A percentile compares a stretch with the other conserved stretches of the same genome.
Evolutionary conservation across 2,888 invertebrate species (phyloP).

Genomic region (Lycocerus yunnanus): DNA sequence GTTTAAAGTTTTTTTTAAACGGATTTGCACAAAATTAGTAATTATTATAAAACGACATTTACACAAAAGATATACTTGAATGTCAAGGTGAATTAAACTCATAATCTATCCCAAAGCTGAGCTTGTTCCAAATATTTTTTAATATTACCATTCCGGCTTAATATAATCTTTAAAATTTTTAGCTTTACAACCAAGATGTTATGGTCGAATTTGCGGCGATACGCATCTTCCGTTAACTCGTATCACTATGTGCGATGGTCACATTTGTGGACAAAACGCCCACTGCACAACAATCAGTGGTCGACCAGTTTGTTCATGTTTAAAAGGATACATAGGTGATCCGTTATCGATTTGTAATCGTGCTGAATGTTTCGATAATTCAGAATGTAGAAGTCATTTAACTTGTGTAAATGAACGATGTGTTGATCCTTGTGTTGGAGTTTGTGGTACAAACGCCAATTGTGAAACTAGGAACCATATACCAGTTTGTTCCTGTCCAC

Average conservation of each 20-base stretch:
- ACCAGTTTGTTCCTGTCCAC: conserved; percentile 78
- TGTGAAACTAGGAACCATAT: conserved; percentile 79
- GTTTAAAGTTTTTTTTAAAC: neutral
- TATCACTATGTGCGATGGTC: conserved; percentile 55
- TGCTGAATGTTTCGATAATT: conserved; percentile 63
- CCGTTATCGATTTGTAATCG: conserved; percentile 72
- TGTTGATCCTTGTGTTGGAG: conserved; percentile 76
- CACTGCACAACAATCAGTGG: conserved; percentile 68
- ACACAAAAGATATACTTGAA: neutral
- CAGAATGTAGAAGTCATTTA: conserved; percentile 74
- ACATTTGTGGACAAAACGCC: conserved; percentile 71
- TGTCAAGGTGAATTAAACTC: neutral
- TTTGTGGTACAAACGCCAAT: conserved; percentile 76
- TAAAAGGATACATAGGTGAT: conserved; percentile 80
- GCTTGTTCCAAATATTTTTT: neutral
- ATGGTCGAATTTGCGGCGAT: conserved; percentile 7
- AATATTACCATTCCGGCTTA: neutral
- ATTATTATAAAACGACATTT: neutral
- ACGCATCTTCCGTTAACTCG: conserved; percentile 26
- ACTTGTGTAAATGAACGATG: conserved; percentile 79
- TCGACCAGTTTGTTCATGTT: conserved; percentile 79
- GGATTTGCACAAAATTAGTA: neutral
- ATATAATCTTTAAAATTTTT: neutral
- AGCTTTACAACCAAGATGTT: neutral
- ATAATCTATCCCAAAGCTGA: neutral